Evolutionary conservation across 1,140 invertebrate genomes (phyloP).

Genomic region (Homalodisca vitripennis): DNA sequence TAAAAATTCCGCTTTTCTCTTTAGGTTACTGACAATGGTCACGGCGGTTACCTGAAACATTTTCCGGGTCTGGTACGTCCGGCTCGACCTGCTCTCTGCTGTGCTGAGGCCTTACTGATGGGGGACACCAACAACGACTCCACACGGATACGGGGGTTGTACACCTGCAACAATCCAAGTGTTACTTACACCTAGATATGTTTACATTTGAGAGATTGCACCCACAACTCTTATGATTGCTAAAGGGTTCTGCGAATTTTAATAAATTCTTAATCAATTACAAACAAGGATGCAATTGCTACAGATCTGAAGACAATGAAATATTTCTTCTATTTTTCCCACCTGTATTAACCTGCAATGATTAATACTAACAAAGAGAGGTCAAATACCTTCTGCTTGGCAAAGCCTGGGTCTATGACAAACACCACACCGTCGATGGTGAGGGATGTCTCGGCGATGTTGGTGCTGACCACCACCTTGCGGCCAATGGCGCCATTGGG

Average conservation of each 20-base stretch:
- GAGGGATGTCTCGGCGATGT: conserved; percentile 98
- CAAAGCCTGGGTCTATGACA: conserved; percentile 99
- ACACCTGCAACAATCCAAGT: conserved; percentile 59
- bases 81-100: conserved; percentile 96
- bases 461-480: conserved; percentile 97
- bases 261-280: too few species aligned
- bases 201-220: neutral
- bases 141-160: conserved; percentile 95
- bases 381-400: conserved; percentile 87
- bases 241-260: too few species aligned
- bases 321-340: too few species aligned
- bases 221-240: too few species aligned
- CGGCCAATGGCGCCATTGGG: conserved; percentile 92
- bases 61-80: conserved; percentile 97
- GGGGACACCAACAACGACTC: conserved; percentile 97
- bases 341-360: too few species aligned
- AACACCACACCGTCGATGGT: conserved; percentile 99
- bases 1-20: too few species aligned
- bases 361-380: neutral
- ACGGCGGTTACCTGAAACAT: conserved; percentile 68
- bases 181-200: neutral
- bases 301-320: too few species aligned
- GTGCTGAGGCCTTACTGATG: conserved; percentile 99
- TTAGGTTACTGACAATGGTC: too few species aligned
- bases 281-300: too few species aligned